Evolutionary conservation across 2,797 vertebrate species (phyloP).

Genomic region (Pseudochromis fuscus): DNA sequence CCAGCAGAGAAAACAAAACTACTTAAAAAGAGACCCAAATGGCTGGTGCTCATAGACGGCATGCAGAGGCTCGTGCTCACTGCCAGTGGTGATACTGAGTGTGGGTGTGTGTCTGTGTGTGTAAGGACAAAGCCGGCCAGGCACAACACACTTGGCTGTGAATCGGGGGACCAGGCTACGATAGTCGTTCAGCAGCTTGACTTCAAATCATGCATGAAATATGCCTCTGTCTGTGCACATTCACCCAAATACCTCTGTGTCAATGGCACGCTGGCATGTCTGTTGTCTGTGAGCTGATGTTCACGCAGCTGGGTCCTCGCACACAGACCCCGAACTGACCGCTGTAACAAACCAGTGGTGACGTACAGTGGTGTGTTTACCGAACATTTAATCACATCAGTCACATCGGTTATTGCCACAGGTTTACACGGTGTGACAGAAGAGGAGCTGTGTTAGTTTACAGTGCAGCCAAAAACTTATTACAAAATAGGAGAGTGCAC

Average conservation of each 20-base stretch:
- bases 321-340: slow-evolving; percentile 19
- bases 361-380: not conserved
- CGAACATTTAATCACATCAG: too few species aligned
- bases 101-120: slow-evolving; percentile 35
- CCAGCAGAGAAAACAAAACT: slow-evolving; percentile 65
- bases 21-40: slow-evolving; percentile 59
- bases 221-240: slow-evolving; percentile 56
- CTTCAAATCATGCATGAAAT: slow-evolving; percentile 73
- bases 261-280: not conserved
- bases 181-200: slow-evolving; percentile 59
- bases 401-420: not conserved
- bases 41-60: slow-evolving; percentile 45
- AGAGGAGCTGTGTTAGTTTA: not conserved
- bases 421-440: not conserved
- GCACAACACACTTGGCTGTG: slow-evolving; percentile 55
- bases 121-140: slow-evolving; percentile 40
- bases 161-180: slow-evolving; percentile 33
- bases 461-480: not conserved
- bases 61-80: slow-evolving; percentile 32
- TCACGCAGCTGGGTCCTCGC: slow-evolving; percentile 22
- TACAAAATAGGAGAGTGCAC: too few species aligned
- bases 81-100: slow-evolving; percentile 37
- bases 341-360: not conserved
- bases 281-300: slow-evolving; percentile 1
- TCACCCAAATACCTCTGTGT: slow-evolving; percentile 48